A percentile compares a stretch with the other conserved stretches of the same genome.
Evolutionary conservation across 2,888 invertebrate genomes (phyloP).

Genomic region (Nipponacmea schrenckii): DNA sequence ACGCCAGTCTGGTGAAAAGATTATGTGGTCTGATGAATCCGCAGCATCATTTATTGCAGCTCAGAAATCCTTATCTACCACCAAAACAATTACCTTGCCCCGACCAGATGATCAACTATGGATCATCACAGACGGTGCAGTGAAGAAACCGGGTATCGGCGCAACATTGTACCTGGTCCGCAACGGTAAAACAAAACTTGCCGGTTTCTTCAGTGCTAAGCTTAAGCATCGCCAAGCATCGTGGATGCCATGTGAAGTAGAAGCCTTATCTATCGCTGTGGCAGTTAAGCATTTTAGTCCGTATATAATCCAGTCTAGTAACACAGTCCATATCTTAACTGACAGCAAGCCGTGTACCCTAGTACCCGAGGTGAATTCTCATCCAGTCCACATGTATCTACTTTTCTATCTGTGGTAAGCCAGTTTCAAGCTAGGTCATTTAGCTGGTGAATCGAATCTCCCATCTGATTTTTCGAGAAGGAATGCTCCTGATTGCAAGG

Average conservation of each 20-base stretch:
- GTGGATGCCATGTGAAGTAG: slow-evolving; percentile 17
- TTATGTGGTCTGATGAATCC: too few species aligned
- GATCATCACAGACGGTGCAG: neutral
- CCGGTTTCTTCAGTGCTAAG: slow-evolving; percentile 12
- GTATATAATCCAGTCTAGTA: slow-evolving; percentile 36
- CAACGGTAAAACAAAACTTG: neutral
- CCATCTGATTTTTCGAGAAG: slow-evolving; percentile 31
- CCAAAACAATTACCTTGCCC: neutral
- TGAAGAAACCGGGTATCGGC: neutral
- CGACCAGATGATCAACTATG: neutral
- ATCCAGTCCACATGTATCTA: slow-evolving; percentile 28
- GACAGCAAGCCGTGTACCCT: slow-evolving; percentile 35
- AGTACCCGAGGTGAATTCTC: slow-evolving; percentile 34
- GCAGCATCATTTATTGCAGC: neutral
- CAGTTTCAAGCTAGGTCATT: slow-evolving; percentile 23
- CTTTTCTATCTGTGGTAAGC: slow-evolving; percentile 30
- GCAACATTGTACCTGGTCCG: neutral
- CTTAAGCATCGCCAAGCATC: neutral
- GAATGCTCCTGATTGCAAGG: slow-evolving; percentile 27
- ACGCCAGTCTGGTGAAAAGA: neutral
- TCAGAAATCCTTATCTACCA: neutral
- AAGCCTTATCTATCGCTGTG: slow-evolving; percentile 20
- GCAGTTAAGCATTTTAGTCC: slow-evolving; percentile 42
- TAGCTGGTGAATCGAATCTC: slow-evolving; percentile 20
- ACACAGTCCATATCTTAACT: slow-evolving; percentile 30